Evolutionary conservation across 1,140 invertebrate genomes (phyloP), one percentile per base, ranked within the genome.

Genomic region (Pantala flavescens): DNA sequence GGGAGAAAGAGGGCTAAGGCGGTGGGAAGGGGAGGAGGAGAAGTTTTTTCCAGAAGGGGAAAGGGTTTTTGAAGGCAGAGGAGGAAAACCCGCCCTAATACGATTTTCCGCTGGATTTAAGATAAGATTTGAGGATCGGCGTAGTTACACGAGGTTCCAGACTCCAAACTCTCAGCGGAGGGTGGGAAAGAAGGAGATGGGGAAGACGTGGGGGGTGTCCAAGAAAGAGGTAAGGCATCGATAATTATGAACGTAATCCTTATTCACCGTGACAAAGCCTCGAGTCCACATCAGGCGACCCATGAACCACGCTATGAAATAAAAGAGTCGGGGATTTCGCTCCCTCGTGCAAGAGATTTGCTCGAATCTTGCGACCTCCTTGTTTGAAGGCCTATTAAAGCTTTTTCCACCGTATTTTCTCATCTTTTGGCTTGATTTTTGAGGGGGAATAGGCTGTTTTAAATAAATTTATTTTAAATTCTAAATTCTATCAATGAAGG

Each of bases 71-170:
- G 49, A 21, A 63, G 49, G 49, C 49, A 21, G 49, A 21, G 49
- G 49, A 63, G 49, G 49, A 83, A 84, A 82, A 28, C 24, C 79
- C 78, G 78, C 77, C 78, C 82, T 84, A 84, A 84, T 83, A 83
- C 82, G 83, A 84, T 84, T 85, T 84, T 83, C 83, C 81, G 82
- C 81, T 80, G 83, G 83, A 84, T 84, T 85, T 83, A 81, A 79
- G 82, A 82, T 82, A 81, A 82, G 81, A 82, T 82, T 82, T 81
- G 80, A 23, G 43, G 24, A 74, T 74, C 55, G 49, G 49, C 49
- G 49, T 63, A 63, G 49, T 63, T 63, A 63, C 49, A 63, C 49
- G 49, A 63, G 49, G 49, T 63, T 63, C 49, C 49, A 63, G 49
- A 63, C 49, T 63, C 49, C 49, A 5, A 63, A 24, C 12, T n/a